Conservation (phyloP, 2,888 invertebrate genomes). For the Trichopria drosophilae region DNA sequence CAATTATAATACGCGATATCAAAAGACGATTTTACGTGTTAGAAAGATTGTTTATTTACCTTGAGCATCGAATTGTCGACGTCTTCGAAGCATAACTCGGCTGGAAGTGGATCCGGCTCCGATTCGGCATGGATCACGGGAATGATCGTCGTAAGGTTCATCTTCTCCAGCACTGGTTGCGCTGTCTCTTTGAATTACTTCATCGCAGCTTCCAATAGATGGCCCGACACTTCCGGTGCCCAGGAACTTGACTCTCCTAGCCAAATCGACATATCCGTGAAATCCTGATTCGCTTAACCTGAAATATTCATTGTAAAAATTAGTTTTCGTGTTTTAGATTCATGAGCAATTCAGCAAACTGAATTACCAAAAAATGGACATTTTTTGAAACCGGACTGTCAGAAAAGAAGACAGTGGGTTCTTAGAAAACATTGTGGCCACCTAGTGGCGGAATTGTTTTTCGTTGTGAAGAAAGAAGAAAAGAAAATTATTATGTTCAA, state of each 20-base stretch:
- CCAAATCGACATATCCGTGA: constrained; percentile 51
- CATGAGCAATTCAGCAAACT: too few relatives aligned
- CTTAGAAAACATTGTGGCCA: too few relatives aligned
- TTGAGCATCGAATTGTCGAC: constrained; percentile 55
- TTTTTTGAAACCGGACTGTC: too few relatives aligned
- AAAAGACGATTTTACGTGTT: not conserved
- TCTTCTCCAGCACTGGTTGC: constrained; percentile 57
- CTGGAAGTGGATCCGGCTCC: constrained; percentile 45
- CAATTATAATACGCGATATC: too few relatives aligned
- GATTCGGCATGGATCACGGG: constrained; percentile 39
- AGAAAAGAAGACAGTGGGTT: too few relatives aligned
- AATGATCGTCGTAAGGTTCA: constrained; percentile 50
- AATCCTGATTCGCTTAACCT: constrained; percentile 52
- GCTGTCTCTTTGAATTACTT: constrained; percentile 54
- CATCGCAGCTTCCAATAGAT: constrained; percentile 49
- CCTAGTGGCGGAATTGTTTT: too few relatives aligned
- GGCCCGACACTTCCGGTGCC: constrained; percentile 43
- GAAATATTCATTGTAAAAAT: not conserved
- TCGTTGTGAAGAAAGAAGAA: too few relatives aligned
- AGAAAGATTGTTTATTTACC: constrained; percentile 39
- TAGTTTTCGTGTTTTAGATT: not conserved
- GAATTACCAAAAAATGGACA: too few relatives aligned
- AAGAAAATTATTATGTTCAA: too few relatives aligned
- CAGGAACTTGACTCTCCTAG: constrained; percentile 53
- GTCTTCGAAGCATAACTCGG: constrained; percentile 51